Evolutionary conservation across 2,888 invertebrate genomes (phyloP), one percentile per base, ranked within the genome.

Genomic region (Elgonia sp.): DNA sequence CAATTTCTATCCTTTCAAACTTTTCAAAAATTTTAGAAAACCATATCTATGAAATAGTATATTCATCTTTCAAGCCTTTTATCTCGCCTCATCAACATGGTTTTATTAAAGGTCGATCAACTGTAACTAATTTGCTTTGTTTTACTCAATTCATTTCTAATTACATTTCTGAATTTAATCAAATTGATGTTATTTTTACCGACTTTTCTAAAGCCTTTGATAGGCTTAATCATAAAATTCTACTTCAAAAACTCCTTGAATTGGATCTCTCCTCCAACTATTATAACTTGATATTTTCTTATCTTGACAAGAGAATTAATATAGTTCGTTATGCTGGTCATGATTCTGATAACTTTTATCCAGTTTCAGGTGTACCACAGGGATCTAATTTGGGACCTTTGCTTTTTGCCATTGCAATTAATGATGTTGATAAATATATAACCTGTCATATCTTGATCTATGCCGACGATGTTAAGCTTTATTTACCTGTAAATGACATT

Each of bases 141-240:
- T 67, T 42, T 20, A 20, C 65, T 29, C 65, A 67, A 42, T 67
- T 20, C 18, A 18, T 42, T 16, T 20, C 6, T 67, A 20, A 67
- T 20, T 2, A 40, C 10, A 40, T 67, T 20, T 18, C 18, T 10
- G 65, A 67, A 67, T 67, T 8, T 10, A 42, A 67, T 0, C 40
- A 67, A 20, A 67, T 67, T 1, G 42, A 67, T 37, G 65, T 40
- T 9, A 67, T 67, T 18, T 40, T 20, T 9, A 67, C 65, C 0
- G 65, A 42, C 18, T 67, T 67, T 10, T 20, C 65, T 42, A 67
- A 67, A 42, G 65, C 42, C 0, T 67, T 42, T 67, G 42, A 67
- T 20, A 29, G 37, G 1, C 9, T 39, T 5, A 39, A 5, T 20
- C 63, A 63, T 39, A 16, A 12, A 39, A 39, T 63, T 18, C 0